Conservation (phyloP, 1,140 invertebrate genomes). For the Meteorus sp. region DNA sequence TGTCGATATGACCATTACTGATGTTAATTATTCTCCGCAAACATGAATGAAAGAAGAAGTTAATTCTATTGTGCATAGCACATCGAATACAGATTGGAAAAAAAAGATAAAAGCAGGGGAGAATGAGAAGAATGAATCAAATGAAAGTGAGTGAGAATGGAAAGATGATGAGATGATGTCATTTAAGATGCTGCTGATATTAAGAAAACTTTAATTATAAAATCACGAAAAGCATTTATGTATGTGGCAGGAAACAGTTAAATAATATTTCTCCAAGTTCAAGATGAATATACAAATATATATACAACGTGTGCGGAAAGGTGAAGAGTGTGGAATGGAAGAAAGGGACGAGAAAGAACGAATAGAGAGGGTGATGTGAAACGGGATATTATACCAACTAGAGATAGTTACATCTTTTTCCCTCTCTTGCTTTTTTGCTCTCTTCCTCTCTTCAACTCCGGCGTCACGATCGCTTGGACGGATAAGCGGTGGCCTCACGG, state of each 20-base stretch:
- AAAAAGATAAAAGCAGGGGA: not conserved
- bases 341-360: not conserved
- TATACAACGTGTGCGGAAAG: not conserved
- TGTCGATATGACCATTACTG: no score
- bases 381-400: slow-evolving; percentile 19
- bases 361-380: slow-evolving; percentile 14
- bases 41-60: no score
- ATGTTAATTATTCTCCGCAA: no score
- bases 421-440: no score
- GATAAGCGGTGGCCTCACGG: not conserved
- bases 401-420: slow-evolving; percentile 7
- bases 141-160: not conserved
- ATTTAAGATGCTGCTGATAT: slow-evolving; percentile 29
- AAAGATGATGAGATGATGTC: slow-evolving; percentile 12
- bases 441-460: not conserved
- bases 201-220: slow-evolving; percentile 56
- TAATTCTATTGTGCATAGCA: no score
- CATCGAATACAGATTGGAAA: no score
- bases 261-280: slow-evolving; percentile 56
- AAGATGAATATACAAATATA: slow-evolving; percentile 30
- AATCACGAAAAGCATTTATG: slow-evolving; percentile 50
- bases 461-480: not conserved
- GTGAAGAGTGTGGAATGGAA: not conserved
- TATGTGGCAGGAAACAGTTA: slow-evolving; percentile 60
- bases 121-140: not conserved